Base-by-base conservation (phyloP, 2,888 invertebrate species). In the Tinea semifulvella region DNA sequence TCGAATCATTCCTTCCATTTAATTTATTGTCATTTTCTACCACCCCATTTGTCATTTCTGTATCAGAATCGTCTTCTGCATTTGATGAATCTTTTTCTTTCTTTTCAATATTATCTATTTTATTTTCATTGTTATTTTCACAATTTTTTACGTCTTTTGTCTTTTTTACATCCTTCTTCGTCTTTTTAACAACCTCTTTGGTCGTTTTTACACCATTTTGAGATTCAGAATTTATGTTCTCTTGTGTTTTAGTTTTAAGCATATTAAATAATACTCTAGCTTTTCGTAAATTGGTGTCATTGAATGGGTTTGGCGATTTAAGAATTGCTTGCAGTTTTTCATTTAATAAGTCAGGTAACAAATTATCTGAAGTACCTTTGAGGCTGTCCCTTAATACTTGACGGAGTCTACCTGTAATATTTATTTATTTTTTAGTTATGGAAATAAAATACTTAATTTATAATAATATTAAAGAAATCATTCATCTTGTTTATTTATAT, bases 261-360 rank as follows among this genome's bases (percentile, higher is more conserved):
- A 80, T 66, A 31, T 80, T 80, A 50, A 70, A 69, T 0, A 80
- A 52, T 11, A 80, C 67, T 6, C 79, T 56, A 1, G 79, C 55
- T 48, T 72, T 68, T 45, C 76, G 58, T 2, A 77, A 48, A 4
- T 74, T 68, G 0, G 70, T 48, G 3, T 71, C 73, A n/a, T n/a
- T n/a, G n/a, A n/a, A n/a, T 0, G 60, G 14, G 5, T 16, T 14
- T 6, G 17, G 26, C 7, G 27, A 65, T 1, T 49, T 55, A 0
- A 73, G 48, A 5, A 77, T 64, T 0, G 56, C 48, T 50, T 69
- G 65, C 3, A 80, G 71, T 49, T 63, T 63, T 4, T 55, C 61
- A 42, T 76, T 51, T n/a, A 80, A 69, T 2, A 76, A 60, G 7
- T 75, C 73, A 1, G 77, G 73, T 3, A 67, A 52, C 6, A 68